A percentile compares a stretch with the other conserved stretches of the same genome.
These are phyloP conservation scores for Cryptops parisi DNA, from an alignment of 2,888 invertebrate genomes.

Conservation along the genomic window DNA sequence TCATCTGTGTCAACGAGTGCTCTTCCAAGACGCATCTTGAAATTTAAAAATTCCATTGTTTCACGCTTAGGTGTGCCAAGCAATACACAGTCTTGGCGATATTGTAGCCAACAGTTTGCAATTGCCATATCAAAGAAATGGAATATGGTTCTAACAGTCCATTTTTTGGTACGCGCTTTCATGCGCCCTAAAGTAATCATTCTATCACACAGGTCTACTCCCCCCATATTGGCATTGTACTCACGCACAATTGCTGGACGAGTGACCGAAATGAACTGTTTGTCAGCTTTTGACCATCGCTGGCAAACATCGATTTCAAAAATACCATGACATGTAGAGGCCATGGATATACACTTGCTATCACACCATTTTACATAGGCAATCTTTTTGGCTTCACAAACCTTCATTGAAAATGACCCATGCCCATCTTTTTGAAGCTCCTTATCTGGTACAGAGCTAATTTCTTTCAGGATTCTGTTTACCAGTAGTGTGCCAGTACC, in stretches of 20 bases:
- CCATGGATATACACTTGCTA: neutral
- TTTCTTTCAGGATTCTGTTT: neutral
- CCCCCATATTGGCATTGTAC: constrained; percentile 4
- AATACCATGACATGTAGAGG: neutral
- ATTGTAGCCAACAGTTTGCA: neutral
- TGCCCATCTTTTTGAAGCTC: neutral
- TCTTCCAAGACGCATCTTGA: no score
- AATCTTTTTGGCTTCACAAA: neutral
- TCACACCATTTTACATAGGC: neutral
- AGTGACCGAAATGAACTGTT: neutral
- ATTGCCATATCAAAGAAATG: constrained; percentile 1
- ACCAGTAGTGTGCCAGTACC: neutral
- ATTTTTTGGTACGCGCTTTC: neutral
- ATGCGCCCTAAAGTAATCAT: neutral
- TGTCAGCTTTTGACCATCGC: neutral
- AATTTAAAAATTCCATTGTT: neutral
- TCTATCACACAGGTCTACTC: constrained; percentile 2
- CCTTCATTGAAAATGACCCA: neutral
- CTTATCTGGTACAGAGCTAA: neutral
- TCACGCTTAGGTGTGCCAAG: neutral
- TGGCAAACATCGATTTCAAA: neutral
- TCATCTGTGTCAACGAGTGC: no score
- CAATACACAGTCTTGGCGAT: neutral
- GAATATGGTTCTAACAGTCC: constrained; percentile 3
- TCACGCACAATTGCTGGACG: neutral